These are phyloP conservation scores for Cyrtorhinus lividipennis DNA, from an alignment of 1,140 invertebrate genomes.

Conservation along the genomic window DNA sequence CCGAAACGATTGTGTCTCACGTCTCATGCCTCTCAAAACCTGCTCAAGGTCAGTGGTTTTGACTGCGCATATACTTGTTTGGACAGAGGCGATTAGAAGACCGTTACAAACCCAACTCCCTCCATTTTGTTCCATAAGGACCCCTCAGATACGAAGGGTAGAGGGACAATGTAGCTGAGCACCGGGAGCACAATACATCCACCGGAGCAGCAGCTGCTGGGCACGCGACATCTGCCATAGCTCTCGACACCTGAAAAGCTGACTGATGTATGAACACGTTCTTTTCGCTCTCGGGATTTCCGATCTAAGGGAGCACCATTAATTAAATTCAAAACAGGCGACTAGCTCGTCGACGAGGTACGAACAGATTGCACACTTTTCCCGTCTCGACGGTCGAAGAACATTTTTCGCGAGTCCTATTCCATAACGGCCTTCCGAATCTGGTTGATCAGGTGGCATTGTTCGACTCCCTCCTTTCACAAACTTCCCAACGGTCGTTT, in stretches of 20 bases:
- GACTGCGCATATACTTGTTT: background rate
- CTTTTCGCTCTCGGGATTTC: background rate
- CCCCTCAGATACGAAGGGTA: background rate
- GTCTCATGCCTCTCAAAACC: too few species aligned
- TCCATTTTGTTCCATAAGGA: background rate
- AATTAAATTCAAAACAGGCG: background rate
- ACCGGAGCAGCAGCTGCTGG: background rate
- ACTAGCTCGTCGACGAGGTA: too few species aligned
- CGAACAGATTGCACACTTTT: too few species aligned
- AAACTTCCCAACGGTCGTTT: slow-evolving; percentile 5
- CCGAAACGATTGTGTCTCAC: too few species aligned
- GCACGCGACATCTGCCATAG: slow-evolving; percentile 3
- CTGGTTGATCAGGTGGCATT: background rate
- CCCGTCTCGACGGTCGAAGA: background rate
- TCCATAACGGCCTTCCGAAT: slow-evolving; percentile 1
- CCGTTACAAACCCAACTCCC: slow-evolving; percentile 2
- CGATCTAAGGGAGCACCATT: background rate
- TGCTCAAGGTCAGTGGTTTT: slow-evolving; percentile 1
- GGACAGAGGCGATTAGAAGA: slow-evolving; percentile 6
- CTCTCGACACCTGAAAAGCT: slow-evolving; percentile 9
- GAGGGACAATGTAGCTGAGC: slow-evolving; percentile 1
- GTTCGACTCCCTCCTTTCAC: background rate
- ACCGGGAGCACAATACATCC: background rate
- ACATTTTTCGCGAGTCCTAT: background rate
- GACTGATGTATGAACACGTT: slow-evolving; percentile 7